phyloP scores from a whole-genome alignment of 2,113 vertebrate species.

The Micromys minutus region DNA sequence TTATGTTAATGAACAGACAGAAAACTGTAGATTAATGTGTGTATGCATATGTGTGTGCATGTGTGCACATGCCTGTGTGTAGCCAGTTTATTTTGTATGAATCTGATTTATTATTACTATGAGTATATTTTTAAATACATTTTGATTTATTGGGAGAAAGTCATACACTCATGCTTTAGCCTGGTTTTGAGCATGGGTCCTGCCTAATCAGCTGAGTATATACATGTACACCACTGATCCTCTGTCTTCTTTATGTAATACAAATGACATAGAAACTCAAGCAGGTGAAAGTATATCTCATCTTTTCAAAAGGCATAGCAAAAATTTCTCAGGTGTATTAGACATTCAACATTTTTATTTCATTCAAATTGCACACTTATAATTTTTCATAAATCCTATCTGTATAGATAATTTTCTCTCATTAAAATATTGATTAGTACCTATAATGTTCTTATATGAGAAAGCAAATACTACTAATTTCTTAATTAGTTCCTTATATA shows the following conservation, averaged over 20 bases:
- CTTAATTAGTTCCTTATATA: not conserved
- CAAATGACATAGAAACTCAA: not conserved
- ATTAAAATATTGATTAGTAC: not conserved
- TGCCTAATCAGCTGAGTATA: not conserved
- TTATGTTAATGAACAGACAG: not conserved
- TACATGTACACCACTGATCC: not conserved
- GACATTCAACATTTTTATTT: not conserved
- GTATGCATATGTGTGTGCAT: no score
- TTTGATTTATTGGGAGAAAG: not conserved
- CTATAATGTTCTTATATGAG: not conserved
- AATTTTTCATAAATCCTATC: not conserved
- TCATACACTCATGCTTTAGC: not conserved
- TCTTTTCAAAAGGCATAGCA: not conserved
- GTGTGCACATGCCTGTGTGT: not conserved
- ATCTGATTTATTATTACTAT: not conserved
- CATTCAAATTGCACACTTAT: not conserved
- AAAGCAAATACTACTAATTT: not conserved
- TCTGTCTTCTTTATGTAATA: not conserved
- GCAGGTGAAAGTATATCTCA: not conserved
- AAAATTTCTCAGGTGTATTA: not conserved
- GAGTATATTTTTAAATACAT: not conserved
- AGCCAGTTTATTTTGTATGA: not conserved
- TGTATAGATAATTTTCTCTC: not conserved
- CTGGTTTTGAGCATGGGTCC: no score
- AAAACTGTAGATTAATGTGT: not conserved